These are phyloP conservation scores for Leptinotarsa haldemani DNA, from an alignment of 2,888 invertebrate species.

Conservation along the genomic window DNA sequence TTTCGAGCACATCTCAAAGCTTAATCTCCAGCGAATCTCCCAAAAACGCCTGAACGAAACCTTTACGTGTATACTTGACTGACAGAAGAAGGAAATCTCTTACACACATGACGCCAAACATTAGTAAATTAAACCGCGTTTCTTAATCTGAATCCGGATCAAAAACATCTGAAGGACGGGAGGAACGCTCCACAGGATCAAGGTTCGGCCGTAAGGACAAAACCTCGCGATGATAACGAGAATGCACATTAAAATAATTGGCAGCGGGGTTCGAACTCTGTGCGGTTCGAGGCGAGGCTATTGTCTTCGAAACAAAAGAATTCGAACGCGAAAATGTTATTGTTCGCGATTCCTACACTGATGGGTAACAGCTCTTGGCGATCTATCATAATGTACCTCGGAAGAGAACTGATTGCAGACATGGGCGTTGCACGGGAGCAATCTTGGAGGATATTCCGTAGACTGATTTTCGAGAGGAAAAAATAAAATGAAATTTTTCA, in stretches of 20 bases:
- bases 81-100: neutral
- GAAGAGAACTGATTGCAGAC: constrained; percentile 2
- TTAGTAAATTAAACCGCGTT: constrained; percentile 15
- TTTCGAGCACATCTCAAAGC: neutral
- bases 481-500: too few relatives aligned
- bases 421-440: neutral
- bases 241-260: constrained; percentile 51
- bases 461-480: too few relatives aligned
- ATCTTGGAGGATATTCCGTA: neutral
- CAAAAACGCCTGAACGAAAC: neutral
- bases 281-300: constrained; percentile 32
- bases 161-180: constrained; percentile 8
- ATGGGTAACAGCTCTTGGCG: constrained; percentile 17
- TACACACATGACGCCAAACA: constrained; percentile 8
- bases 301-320: constrained; percentile 52
- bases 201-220: neutral
- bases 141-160: constrained; percentile 4
- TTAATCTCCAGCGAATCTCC: neutral
- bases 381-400: constrained; percentile 9
- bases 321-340: constrained; percentile 45
- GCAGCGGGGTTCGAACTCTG: constrained; percentile 38
- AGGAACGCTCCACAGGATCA: constrained; percentile 1
- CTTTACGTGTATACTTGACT: neutral
- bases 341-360: constrained; percentile 35
- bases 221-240: constrained; percentile 39